These are phyloP conservation scores for Aphrophora alni DNA, from an alignment of 2,888 invertebrate species.

Conservation along the genomic window DNA sequence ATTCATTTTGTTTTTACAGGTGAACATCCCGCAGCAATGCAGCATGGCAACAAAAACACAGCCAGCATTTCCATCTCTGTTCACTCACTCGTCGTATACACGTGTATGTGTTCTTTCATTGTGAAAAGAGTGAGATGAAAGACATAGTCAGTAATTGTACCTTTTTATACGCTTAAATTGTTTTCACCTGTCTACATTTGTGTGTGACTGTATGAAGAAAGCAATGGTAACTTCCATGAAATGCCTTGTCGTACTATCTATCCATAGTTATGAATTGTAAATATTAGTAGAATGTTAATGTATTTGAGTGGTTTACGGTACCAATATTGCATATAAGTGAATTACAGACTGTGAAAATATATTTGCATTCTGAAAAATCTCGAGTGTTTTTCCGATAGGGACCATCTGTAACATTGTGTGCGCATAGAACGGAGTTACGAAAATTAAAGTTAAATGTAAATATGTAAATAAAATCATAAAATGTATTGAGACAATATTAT, in stretches of 20 bases:
- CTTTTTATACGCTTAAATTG: conserved; percentile 2
- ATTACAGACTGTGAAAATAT: no score
- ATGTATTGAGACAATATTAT: background rate
- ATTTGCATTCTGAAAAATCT: no score
- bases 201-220: background rate
- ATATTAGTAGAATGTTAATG: background rate
- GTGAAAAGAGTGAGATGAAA: conserved; percentile 36
- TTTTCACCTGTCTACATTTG: background rate
- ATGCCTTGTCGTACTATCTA: conserved; percentile 6
- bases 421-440: no score
- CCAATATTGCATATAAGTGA: no score
- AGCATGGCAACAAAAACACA: conserved; percentile 65
- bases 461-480: background rate
- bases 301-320: background rate
- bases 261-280: background rate
- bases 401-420: no score
- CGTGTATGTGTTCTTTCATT: background rate
- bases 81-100: conserved; percentile 27
- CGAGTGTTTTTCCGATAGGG: no score
- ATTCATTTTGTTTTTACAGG: conserved; percentile 60
- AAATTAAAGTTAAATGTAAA: background rate
- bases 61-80: conserved; percentile 45
- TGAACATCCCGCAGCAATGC: conserved; percentile 79
- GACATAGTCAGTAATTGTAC: background rate
- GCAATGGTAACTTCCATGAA: background rate